phyloP scores from a whole-genome alignment of 2,888 invertebrate genomes.

The Lissocephala sabroskyi region DNA sequence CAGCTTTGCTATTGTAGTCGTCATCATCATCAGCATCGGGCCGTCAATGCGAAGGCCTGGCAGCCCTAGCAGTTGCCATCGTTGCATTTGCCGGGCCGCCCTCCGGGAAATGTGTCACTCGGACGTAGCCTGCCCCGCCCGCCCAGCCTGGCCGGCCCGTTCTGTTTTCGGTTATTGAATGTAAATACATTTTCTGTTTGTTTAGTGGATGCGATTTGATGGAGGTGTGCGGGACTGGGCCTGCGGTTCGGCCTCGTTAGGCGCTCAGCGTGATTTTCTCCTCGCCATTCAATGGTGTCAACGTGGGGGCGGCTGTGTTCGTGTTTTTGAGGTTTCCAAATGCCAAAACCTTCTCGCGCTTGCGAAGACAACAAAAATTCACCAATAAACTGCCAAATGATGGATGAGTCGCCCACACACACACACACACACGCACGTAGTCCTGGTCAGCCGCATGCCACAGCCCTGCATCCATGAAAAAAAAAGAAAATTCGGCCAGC shows the following conservation, averaged over 20 bases:
- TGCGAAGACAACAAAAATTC: conserved; percentile 9
- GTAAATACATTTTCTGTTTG: conserved; percentile 25
- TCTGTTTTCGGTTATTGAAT: conserved; percentile 17
- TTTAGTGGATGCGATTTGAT: no score
- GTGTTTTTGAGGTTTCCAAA: conserved; percentile 11
- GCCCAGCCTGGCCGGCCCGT: no score
- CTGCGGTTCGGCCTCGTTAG: neutral
- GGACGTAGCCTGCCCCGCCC: no score
- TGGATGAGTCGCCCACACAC: conserved; percentile 11
- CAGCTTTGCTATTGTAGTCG: no score
- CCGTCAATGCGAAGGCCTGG: no score
- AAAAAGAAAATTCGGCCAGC: conserved; percentile 8
- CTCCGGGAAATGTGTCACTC: no score
- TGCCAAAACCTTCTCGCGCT: conserved; percentile 18
- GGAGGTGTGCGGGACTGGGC: neutral
- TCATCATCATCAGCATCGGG: no score
- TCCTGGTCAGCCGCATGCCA: no score
- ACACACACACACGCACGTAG: neutral
- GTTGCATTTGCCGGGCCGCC: no score
- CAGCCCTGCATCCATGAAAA: conserved; percentile 12
- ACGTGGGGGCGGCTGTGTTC: neutral
- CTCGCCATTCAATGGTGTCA: neutral
- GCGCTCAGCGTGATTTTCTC: neutral
- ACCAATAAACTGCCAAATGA: conserved; percentile 30
- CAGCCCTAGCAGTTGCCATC: no score